These are phyloP conservation scores for Pogonognathellus flavescens DNA, from an alignment of 1,140 invertebrate genomes.

Conservation along the genomic window DNA sequence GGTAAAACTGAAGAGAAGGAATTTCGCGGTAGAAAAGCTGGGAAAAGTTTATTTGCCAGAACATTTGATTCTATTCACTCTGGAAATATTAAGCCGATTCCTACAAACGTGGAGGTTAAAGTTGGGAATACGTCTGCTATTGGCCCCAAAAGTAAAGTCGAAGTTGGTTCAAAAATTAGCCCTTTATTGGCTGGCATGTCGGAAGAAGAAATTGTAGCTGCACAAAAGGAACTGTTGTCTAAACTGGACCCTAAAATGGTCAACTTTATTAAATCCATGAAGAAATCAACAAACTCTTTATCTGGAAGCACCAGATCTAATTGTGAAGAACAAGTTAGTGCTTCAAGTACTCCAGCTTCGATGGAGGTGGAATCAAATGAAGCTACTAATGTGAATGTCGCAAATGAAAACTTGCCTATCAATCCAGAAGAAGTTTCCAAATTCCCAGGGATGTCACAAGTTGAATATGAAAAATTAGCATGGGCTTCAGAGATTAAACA, in stretches of 20 bases:
- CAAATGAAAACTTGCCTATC: constrained; percentile 71
- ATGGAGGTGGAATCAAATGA: neutral
- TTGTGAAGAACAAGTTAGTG: neutral
- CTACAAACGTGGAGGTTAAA: neutral
- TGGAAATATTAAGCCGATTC: neutral
- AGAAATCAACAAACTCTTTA: constrained; percentile 51
- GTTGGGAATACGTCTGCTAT: neutral
- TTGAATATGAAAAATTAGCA: constrained; percentile 86
- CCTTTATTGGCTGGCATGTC: constrained; percentile 77
- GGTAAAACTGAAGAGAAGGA: neutral
- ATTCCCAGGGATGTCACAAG: constrained; percentile 85
- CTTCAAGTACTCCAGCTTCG: neutral
- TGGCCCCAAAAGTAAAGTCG: neutral
- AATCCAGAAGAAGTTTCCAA: constrained; percentile 76
- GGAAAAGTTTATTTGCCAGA: constrained; percentile 15
- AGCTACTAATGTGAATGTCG: constrained; percentile 64
- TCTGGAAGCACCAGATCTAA: constrained; percentile 64
- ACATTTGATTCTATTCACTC: neutral
- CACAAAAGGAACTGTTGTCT: constrained; percentile 78
- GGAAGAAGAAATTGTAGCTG: constrained; percentile 81
- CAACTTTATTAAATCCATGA: constrained; percentile 76
- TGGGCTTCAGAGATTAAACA: constrained; percentile 82
- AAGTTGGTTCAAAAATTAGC: constrained; percentile 54
- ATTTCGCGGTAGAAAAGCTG: neutral
- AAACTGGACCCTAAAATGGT: constrained; percentile 78